Evolutionary conservation across 2,797 vertebrate genomes (phyloP), one percentile per base, ranked within the genome.

Genomic region (Naso thynnoides): DNA sequence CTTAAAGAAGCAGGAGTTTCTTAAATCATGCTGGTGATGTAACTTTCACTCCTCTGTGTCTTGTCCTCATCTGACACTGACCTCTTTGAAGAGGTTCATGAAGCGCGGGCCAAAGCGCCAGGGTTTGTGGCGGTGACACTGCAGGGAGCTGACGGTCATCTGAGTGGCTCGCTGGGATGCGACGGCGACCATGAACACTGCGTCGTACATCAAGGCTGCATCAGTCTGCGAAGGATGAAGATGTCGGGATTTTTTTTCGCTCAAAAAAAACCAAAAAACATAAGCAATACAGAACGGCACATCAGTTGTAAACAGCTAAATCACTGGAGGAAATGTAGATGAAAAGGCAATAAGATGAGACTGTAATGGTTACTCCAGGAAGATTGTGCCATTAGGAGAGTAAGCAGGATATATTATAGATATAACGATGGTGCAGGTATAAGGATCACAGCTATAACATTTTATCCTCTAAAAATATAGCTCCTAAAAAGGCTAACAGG

Each of bases 21-120:
- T 68, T 5, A 44, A 41, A 63, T 41, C 44, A 19, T 3, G 19
- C 31, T 2, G 21, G 41, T 47, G 70, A 77, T 62, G 24, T 39
- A 44, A 68, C 47, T 36, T 47, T 29, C 21, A n/a, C 38, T n/a
- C 58, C 10, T 15, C 27, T 60, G 27, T 9, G 19, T 57, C 39
- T 10, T 2, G 44, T 56, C 19, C 26, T 65, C 33, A 36, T 50
- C 36, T 23, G 23, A 59, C 16, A 82, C 95, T 94, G 89, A 94
- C 98, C 95, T 98, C 97, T 90, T 97, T 98, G 89, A 99, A 97
- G 56, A 98, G 92, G 86, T 96, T 97, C 96, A 98, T 99, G 87
- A 98, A 98, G 62, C 97, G 93, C 0, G 96, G 96, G 71, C 98
- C 98, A 21, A 98, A 98, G 74, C 97, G 96, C 98, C 98, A 99